Percentiles rank a stretch among this genome's conserved stretches.
phyloP scores from a whole-genome alignment of 2,888 invertebrate genomes.

The Cyclophora punctaria region DNA sequence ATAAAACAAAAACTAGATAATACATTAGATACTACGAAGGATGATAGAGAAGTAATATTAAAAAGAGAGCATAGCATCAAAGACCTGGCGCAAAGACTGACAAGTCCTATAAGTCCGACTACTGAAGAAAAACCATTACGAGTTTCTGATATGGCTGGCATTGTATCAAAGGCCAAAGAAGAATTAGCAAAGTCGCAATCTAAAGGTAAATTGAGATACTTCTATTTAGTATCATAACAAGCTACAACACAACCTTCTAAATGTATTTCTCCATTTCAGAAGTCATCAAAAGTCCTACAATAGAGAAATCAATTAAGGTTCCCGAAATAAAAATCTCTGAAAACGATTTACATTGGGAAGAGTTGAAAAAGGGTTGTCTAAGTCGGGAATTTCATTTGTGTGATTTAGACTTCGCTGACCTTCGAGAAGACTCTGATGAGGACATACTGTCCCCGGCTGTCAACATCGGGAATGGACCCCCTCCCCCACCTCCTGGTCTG shows the following conservation, averaged over 20 bases:
- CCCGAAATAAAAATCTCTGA: constrained; percentile 89
- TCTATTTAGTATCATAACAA: too few relatives aligned
- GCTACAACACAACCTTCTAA: too few relatives aligned
- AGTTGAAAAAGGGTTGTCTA: constrained; percentile 82
- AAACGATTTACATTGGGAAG: constrained; percentile 97
- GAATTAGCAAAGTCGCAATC: constrained; percentile 91
- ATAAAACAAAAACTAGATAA: constrained; percentile 74
- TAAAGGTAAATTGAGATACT: constrained; percentile 66
- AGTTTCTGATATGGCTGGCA: constrained; percentile 90
- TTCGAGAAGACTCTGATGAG: constrained; percentile 90
- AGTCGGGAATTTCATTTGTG: constrained; percentile 87
- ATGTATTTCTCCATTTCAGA: constrained; percentile 50
- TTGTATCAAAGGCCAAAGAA: constrained; percentile 95
- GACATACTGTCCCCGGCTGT: constrained; percentile 82
- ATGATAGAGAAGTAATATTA: constrained; percentile 78
- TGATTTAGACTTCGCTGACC: constrained; percentile 97
- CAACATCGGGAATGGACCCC: constrained; percentile 80
- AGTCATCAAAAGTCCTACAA: constrained; percentile 81
- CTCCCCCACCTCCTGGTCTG: constrained; percentile 85
- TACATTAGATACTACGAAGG: constrained; percentile 68
- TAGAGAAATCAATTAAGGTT: constrained; percentile 78
- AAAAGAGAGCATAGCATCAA: constrained; percentile 91
- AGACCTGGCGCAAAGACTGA: constrained; percentile 89
- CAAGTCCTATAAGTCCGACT: constrained; percentile 77
- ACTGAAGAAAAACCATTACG: constrained; percentile 78